Conservation (phyloP, 2,797 vertebrate species). For the Pagetopsis macropterus region DNA sequence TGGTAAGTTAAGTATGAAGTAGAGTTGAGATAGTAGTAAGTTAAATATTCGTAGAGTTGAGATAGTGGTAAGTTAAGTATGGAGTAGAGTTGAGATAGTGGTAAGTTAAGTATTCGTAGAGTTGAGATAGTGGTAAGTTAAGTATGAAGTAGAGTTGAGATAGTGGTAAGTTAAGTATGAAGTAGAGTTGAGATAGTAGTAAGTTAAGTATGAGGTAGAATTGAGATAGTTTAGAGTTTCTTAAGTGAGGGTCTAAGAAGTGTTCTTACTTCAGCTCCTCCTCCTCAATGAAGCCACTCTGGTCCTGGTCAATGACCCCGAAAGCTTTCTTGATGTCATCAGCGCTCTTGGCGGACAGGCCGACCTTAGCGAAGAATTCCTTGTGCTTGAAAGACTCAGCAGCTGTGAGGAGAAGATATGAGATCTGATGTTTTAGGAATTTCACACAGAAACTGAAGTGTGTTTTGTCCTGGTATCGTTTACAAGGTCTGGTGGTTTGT, state of each 20-base stretch:
- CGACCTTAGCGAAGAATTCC: slow-evolving; percentile 85
- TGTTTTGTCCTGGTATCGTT: background rate
- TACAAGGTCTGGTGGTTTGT: background rate
- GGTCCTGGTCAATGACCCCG: slow-evolving; percentile 87
- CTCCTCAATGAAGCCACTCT: slow-evolving; percentile 89
- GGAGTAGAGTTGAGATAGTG: no score
- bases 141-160: no score
- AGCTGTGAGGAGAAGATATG: slow-evolving; percentile 71
- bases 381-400: slow-evolving; percentile 87
- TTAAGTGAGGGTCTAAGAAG: slow-evolving; percentile 26
- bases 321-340: slow-evolving; percentile 86
- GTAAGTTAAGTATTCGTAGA: no score
- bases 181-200: no score
- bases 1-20: no score
- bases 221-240: no score
- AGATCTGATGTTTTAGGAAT: slow-evolving; percentile 1
- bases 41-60: no score
- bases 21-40: no score
- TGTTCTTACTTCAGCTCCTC: slow-evolving; percentile 85
- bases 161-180: no score
- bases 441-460: background rate
- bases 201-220: no score
- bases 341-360: slow-evolving; percentile 81
- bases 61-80: no score
- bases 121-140: no score